Base-by-base conservation (phyloP, 1,140 invertebrate species). In the Helicoverpa zea region DNA sequence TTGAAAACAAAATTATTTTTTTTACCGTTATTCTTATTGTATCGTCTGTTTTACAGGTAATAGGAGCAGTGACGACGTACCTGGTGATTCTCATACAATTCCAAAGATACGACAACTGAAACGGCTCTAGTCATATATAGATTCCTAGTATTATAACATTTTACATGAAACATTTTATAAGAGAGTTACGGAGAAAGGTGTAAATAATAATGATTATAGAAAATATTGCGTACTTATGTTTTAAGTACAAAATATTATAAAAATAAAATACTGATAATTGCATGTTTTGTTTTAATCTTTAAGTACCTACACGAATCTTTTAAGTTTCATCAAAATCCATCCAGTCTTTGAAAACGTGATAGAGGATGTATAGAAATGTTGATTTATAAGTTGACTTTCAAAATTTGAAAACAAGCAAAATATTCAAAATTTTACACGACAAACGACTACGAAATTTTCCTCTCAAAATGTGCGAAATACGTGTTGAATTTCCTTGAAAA, bases 81-180 rank as follows among this genome's bases (percentile, higher is more conserved):
- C 90, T 97, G 78, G 97, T 97, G 0, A 97, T 97, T 82, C 90
- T 97, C 14, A 96, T 97, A 87, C 97, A 97, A 85, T 97, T 97
- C 79, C 96, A 97, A 92, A 96, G 92, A 89, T 95, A 95, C 49
- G 96, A 96, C 74, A 92, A 81, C 68, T 83, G 58, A 73, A 23
- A 49, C 12, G 23, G 49, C 35, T 61, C 58, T 47, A 59, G 73
- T 58, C 54, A 49, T 18, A 9, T 23, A 61, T 51, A 16, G 35
- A 58, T 75, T 73, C 70, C 70, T 73, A 58, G 29, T 52, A 54
- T 18, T 29, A 9, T 47, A 1, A 23, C 35, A 64, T 64, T 64
- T 64, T 64, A 64, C 63, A 66, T 18, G 43, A 59, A 12, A 29
- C 29, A 29, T 59, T 29, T 59, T 59, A 12, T 59, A 59, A 29